Conservation (phyloP, 2,888 invertebrate genomes). For the Chrysodeixis includens region DNA sequence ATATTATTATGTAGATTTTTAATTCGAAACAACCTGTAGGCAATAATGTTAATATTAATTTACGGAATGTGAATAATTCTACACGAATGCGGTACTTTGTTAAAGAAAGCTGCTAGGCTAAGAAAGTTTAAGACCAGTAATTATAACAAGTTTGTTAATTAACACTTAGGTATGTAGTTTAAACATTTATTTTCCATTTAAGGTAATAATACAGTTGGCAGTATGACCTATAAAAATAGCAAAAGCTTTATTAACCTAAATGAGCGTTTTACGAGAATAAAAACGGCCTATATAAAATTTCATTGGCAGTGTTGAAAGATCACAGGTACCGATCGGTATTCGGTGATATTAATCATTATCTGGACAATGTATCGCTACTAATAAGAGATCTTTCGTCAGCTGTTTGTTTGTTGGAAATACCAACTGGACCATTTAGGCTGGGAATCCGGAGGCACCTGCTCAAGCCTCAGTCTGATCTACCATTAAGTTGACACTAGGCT, state of each 20-base stretch:
- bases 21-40: no score
- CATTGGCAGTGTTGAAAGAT: slow-evolving; percentile 29
- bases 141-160: not conserved
- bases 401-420: slow-evolving; percentile 3
- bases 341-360: slow-evolving; percentile 20
- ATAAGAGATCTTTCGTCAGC: not conserved
- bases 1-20: no score
- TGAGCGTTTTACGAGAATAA: slow-evolving; percentile 11
- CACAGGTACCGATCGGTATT: not conserved
- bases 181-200: slow-evolving; percentile 4
- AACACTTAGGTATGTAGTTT: not conserved
- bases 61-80: no score
- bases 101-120: not conserved
- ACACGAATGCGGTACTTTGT: not conserved
- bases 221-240: slow-evolving; percentile 3
- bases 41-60: no score
- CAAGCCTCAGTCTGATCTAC: not conserved
- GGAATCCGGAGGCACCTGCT: not conserved
- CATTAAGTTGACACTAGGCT: not conserved
- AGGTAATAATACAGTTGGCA: not conserved
- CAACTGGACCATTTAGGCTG: not conserved
- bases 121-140: not conserved
- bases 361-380: slow-evolving; percentile 1
- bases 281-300: slow-evolving; percentile 8
- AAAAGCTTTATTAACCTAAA: not conserved